These are phyloP conservation scores for Ateles fusciceps DNA, from an alignment of 2,797 vertebrate species.

Conservation along the genomic window DNA sequence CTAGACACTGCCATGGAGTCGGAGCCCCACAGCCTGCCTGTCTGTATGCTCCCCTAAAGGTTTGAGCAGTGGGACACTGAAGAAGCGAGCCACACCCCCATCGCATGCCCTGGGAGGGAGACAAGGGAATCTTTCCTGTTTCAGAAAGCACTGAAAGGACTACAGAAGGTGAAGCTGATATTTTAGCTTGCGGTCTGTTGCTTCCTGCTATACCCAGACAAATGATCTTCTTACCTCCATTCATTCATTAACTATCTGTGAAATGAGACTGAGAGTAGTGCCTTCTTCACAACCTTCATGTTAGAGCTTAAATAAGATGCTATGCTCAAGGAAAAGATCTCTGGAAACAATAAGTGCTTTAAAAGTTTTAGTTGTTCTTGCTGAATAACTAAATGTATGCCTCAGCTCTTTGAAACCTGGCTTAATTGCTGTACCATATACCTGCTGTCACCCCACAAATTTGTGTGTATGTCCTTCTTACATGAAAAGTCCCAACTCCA, in stretches of 20 bases:
- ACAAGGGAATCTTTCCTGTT: neutral
- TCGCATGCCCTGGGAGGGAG: neutral
- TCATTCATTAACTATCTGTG: neutral
- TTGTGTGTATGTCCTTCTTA: neutral
- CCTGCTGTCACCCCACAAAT: neutral
- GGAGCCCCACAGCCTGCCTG: neutral
- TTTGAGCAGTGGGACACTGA: fast-evolving
- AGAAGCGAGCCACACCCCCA: neutral
- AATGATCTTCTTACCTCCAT: neutral
- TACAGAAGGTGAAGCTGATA: neutral
- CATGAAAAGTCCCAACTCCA: neutral
- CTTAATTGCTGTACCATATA: neutral
- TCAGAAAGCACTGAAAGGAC: neutral
- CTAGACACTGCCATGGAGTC: neutral
- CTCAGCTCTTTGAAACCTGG: neutral
- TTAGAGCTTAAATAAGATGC: neutral
- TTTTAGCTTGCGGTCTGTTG: neutral
- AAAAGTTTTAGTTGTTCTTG: neutral
- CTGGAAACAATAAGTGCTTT: neutral
- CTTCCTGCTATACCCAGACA: neutral
- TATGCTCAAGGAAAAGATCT: neutral
- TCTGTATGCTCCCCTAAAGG: neutral
- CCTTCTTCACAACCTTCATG: neutral
- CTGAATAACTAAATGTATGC: neutral
- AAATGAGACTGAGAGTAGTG: neutral